Evolutionary conservation across 2,113 vertebrate genomes (phyloP).

Genomic region (Ctenodactylus gundi): DNA sequence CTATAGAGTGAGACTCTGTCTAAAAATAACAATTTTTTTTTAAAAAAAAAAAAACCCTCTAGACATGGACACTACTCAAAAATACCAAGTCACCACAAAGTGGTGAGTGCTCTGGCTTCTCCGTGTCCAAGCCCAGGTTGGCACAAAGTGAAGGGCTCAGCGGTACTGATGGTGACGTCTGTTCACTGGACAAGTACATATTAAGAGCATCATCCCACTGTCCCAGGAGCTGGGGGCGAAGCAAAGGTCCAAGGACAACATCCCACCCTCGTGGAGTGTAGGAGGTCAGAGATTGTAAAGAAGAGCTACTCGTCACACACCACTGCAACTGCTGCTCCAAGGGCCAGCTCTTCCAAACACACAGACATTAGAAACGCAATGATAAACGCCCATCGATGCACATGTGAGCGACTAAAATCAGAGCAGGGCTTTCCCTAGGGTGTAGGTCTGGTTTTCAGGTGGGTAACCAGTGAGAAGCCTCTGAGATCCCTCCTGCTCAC

Average conservation of each 20-base stretch:
- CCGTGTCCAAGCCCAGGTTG: background rate
- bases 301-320: background rate
- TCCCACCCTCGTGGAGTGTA: accelerated
- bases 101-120: background rate
- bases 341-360: background rate
- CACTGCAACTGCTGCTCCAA: background rate
- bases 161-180: accelerated
- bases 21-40: too few relatives aligned
- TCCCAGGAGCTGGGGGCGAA: background rate
- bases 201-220: background rate
- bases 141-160: background rate
- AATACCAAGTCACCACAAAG: background rate
- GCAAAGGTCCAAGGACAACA: background rate
- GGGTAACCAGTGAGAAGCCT: background rate
- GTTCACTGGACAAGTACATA: background rate
- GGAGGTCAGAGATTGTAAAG: background rate
- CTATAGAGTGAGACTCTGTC: too few relatives aligned
- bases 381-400: background rate
- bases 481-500: constrained; percentile 3
- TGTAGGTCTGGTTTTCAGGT: background rate
- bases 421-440: background rate
- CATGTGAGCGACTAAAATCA: background rate
- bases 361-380: background rate
- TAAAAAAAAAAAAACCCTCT: too few relatives aligned
- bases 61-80: background rate